phyloP scores from a whole-genome alignment of 2,888 invertebrate genomes.

The Amphiduros pacificus region DNA sequence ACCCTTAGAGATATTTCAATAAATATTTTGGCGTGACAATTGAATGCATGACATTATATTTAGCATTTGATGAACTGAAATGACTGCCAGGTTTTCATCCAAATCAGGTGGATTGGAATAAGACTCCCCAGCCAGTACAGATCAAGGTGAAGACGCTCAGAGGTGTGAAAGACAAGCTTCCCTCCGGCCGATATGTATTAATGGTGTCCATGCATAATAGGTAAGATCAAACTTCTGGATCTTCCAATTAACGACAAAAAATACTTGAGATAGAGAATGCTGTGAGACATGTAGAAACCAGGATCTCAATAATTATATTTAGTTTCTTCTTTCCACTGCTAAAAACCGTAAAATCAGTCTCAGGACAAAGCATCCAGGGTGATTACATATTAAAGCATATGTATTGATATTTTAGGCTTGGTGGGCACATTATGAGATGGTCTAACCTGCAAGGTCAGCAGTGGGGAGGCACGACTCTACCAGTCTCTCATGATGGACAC shows the following conservation, averaged over 20 bases:
- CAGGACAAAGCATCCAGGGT: no score
- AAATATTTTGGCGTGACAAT: no score
- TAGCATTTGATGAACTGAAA: no score
- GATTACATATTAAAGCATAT: no score
- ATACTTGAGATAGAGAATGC: background rate
- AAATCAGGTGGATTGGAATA: slow-evolving; percentile 55
- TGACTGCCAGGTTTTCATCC: no score
- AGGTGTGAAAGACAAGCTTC: slow-evolving; percentile 56
- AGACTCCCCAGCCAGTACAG: slow-evolving; percentile 55
- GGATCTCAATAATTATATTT: no score
- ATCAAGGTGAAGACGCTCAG: slow-evolving; percentile 52
- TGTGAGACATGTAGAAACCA: background rate
- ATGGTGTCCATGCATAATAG: no score
- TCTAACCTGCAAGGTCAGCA: slow-evolving; percentile 54
- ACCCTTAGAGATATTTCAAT: no score
- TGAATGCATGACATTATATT: no score
- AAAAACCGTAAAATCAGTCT: no score
- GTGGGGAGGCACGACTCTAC: slow-evolving; percentile 54
- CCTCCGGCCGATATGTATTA: slow-evolving; percentile 37
- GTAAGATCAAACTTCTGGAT: background rate
- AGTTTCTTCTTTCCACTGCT: no score
- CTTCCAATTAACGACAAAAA: background rate
- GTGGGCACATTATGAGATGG: slow-evolving; percentile 55
- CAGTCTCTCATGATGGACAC: slow-evolving; percentile 51
- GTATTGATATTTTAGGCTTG: no score